These are phyloP conservation scores for Teinopalpus imperialis DNA, from an alignment of 2,888 invertebrate species.

Conservation along the genomic window DNA sequence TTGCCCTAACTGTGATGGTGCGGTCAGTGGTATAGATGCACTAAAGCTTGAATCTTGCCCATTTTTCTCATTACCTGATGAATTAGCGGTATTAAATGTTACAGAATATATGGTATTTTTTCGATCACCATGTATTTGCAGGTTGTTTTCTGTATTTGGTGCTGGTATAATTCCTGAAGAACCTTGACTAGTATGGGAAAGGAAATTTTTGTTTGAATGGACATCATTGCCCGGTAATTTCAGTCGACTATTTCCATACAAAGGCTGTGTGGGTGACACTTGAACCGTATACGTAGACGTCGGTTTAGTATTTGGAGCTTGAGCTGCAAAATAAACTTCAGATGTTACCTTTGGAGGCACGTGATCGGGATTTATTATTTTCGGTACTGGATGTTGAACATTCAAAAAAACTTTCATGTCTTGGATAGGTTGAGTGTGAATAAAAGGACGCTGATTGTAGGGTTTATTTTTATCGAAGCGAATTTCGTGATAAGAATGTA, in stretches of 20 bases:
- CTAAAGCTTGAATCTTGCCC: slow-evolving; percentile 64
- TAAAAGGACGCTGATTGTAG: slow-evolving; percentile 59
- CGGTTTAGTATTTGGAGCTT: slow-evolving; percentile 59
- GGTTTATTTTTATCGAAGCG: slow-evolving; percentile 58
- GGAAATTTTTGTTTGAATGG: slow-evolving; percentile 31
- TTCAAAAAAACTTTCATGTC: slow-evolving; percentile 75
- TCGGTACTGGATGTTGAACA: slow-evolving; percentile 67
- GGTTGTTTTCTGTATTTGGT: slow-evolving; percentile 49
- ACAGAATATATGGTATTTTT: slow-evolving; percentile 61
- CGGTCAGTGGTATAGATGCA: slow-evolving; percentile 58
- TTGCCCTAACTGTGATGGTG: slow-evolving; percentile 47
- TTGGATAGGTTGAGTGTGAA: slow-evolving; percentile 70
- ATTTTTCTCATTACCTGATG: slow-evolving; percentile 50
- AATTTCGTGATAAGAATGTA: slow-evolving; percentile 53
- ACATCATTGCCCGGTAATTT: slow-evolving; percentile 34
- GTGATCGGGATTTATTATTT: slow-evolving; percentile 45
- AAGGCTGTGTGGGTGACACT: slow-evolving; percentile 50
- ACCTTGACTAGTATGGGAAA: slow-evolving; percentile 33
- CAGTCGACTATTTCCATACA: slow-evolving; percentile 42
- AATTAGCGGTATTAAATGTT: slow-evolving; percentile 65
- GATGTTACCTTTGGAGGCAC: slow-evolving; percentile 73
- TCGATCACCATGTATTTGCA: slow-evolving; percentile 39
- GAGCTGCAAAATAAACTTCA: slow-evolving; percentile 75
- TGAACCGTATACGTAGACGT: slow-evolving; percentile 68
- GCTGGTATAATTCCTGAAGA: slow-evolving; percentile 43